Evolutionary conservation across 2,888 invertebrate genomes (phyloP).

Genomic region (Eristalinus aeneus): DNA sequence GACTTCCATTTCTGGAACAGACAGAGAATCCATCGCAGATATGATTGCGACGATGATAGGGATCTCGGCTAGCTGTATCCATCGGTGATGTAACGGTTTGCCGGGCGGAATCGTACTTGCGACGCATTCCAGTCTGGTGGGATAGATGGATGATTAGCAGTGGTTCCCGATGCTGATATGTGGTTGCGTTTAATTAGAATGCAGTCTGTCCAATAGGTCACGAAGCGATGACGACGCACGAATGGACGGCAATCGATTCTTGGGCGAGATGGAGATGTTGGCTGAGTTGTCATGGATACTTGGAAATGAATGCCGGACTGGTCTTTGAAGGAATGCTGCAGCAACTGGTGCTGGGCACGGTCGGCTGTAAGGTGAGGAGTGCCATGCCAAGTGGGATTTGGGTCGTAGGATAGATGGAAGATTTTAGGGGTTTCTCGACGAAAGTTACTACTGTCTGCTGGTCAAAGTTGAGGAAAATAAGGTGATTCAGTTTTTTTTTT

Average conservation of each 20-base stretch:
- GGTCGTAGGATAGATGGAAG: background rate
- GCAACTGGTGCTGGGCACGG: background rate
- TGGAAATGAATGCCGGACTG: background rate
- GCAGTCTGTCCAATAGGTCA: background rate
- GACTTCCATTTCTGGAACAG: slow-evolving; percentile 64
- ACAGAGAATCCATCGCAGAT: slow-evolving; percentile 32
- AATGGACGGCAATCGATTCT: background rate
- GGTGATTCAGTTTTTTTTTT: too few relatives aligned
- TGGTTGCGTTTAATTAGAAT: background rate
- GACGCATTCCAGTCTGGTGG: slow-evolving; percentile 5
- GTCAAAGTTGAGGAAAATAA: too few relatives aligned
- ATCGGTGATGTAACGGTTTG: background rate
- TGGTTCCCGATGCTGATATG: background rate
- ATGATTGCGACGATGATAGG: slow-evolving; percentile 16
- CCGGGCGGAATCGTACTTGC: slow-evolving; percentile 30
- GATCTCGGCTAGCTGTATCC: background rate
- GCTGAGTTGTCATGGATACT: background rate
- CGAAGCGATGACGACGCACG: background rate
- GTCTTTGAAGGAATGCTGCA: background rate
- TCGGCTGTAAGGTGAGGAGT: background rate
- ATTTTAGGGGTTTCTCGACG: too few relatives aligned
- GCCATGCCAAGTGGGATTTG: background rate
- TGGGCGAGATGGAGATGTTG: background rate
- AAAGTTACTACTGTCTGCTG: too few relatives aligned
- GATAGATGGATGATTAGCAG: background rate